Percentiles rank a stretch among this genome's conserved stretches.
Evolutionary conservation across 2,113 vertebrate species (phyloP).

Genomic region (Lontra canadensis): DNA sequence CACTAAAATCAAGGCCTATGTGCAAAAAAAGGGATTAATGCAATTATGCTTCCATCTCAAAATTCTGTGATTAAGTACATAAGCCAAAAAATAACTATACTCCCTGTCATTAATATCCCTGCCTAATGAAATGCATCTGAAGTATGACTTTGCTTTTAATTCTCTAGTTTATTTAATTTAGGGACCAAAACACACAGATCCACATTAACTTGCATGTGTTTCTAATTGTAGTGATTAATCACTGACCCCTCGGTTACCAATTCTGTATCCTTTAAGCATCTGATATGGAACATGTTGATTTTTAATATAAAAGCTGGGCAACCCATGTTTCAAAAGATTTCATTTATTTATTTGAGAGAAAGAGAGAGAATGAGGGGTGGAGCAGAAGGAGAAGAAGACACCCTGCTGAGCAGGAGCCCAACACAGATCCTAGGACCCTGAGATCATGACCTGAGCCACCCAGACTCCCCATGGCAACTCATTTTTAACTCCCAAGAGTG

Average conservation of each 20-base stretch:
- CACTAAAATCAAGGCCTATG: background rate
- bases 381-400: background rate
- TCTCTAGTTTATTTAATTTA: constrained; percentile 40
- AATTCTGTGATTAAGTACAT: constrained; percentile 61
- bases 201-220: background rate
- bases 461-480: background rate
- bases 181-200: background rate
- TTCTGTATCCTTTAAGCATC: background rate
- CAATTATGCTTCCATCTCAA: constrained; percentile 59
- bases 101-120: constrained; percentile 63
- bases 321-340: background rate
- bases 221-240: background rate
- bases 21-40: constrained; percentile 59
- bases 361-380: background rate
- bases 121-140: constrained; percentile 65
- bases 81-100: constrained; percentile 59
- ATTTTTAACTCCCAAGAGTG: background rate
- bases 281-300: background rate
- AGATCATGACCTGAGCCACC: background rate
- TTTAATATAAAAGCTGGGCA: background rate
- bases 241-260: background rate
- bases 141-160: constrained; percentile 55
- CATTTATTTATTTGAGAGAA: background rate
- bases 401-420: background rate
- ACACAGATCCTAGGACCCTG: background rate